phyloP scores from a whole-genome alignment of 2,797 vertebrate genomes.

The Microhierax caerulescens region DNA sequence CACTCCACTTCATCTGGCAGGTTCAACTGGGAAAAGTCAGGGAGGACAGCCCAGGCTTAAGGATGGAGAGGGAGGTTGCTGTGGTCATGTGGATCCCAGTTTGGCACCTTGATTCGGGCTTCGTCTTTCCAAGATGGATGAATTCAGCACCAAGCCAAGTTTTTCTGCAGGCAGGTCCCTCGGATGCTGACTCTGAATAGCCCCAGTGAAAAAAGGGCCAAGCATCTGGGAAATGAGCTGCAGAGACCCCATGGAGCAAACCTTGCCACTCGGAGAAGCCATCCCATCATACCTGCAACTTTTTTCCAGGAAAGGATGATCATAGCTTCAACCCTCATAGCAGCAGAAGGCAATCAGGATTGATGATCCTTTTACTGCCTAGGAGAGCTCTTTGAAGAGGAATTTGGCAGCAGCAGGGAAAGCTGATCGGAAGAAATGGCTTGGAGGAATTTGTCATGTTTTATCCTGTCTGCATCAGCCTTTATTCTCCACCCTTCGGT shows the following conservation, averaged over 20 bases:
- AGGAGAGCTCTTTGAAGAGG: constrained; percentile 8
- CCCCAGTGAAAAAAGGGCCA: background rate
- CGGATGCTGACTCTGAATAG: background rate
- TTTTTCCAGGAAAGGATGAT: background rate
- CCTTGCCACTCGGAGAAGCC: background rate
- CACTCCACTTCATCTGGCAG: background rate
- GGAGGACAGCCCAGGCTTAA: background rate
- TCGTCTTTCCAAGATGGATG: background rate
- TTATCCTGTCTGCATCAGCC: background rate
- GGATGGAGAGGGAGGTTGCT: background rate
- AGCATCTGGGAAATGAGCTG: rapidly evolving
- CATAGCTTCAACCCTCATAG: background rate
- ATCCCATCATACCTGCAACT: background rate
- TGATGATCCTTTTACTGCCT: constrained; percentile 31
- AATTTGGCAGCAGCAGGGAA: constrained; percentile 37
- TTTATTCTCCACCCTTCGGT: background rate
- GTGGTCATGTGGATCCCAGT: background rate
- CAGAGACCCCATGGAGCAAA: background rate
- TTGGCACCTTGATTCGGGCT: background rate
- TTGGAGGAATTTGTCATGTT: background rate
- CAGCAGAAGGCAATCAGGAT: constrained; percentile 25
- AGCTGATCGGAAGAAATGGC: background rate
- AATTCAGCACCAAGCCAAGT: background rate
- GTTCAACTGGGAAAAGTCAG: background rate
- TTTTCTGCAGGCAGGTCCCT: background rate